These are phyloP conservation scores for Mythimna vitellina DNA, from an alignment of 2,888 invertebrate species.

Conservation along the genomic window DNA sequence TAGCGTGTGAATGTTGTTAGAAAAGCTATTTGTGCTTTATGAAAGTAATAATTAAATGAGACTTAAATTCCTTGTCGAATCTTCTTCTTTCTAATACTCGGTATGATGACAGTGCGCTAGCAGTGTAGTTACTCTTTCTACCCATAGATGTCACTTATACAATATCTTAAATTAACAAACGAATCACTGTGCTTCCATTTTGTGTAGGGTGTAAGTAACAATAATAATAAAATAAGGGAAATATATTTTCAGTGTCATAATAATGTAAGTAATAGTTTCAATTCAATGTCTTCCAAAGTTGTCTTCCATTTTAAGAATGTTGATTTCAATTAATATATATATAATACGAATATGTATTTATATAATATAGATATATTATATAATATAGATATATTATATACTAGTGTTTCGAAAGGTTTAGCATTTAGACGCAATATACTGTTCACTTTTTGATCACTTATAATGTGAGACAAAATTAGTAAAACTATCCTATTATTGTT, in stretches of 20 bases:
- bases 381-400: slow-evolving; percentile 39
- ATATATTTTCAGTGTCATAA: slow-evolving; percentile 87
- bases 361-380: slow-evolving; percentile 37
- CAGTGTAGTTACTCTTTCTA: slow-evolving; percentile 31
- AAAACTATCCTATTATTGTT: slow-evolving; percentile 83
- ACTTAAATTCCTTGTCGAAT: neutral
- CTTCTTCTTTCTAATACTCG: slow-evolving; percentile 49
- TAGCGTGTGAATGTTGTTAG: slow-evolving; percentile 68
- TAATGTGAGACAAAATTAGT: slow-evolving; percentile 77
- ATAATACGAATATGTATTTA: slow-evolving; percentile 55
- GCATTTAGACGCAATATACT: slow-evolving; percentile 81
- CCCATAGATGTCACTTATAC: slow-evolving; percentile 45
- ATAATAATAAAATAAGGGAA: slow-evolving; percentile 54
- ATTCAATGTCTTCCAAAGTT: slow-evolving; percentile 74
- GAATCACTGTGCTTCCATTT: slow-evolving; percentile 73
- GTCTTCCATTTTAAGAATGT: slow-evolving; percentile 70
- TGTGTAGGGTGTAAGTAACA: slow-evolving; percentile 44
- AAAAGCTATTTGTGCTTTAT: slow-evolving; percentile 8
- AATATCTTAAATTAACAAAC: slow-evolving; percentile 40
- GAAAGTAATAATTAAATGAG: neutral
- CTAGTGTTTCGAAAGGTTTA: slow-evolving; percentile 67
- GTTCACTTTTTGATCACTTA: slow-evolving; percentile 78
- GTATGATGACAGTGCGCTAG: slow-evolving; percentile 65
- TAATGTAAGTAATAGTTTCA: slow-evolving; percentile 40
- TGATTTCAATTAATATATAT: slow-evolving; percentile 49